Evolutionary conservation across 2,113 vertebrate species (phyloP), one percentile per base, ranked within the genome.

Genomic region (Otus sunia): DNA sequence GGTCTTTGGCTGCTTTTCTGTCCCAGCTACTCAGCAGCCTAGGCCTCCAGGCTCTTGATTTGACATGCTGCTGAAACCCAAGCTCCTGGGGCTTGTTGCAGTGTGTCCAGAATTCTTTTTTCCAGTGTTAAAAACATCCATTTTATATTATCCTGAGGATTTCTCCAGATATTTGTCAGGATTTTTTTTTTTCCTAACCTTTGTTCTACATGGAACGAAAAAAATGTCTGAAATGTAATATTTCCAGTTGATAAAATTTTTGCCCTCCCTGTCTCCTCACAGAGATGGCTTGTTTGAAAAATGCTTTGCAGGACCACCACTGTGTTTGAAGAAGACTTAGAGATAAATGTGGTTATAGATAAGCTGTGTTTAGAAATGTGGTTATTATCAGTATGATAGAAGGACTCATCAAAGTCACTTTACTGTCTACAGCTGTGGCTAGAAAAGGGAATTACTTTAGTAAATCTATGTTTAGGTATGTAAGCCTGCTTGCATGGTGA

Each of bases 271-370:
- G 52, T 80, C 60, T 88, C 68, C 55, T 93, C 60, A 27, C 34
- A 64, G 68, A 77, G 45, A 30, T 77, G 52, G 34, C 74, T 91
- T 68, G 72, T 83, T 96, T 95, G 92, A 93, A 69, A 81, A 91
- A 84, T 64, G 27, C 43, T 86, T 86, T 91, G 59, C 68, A 89
- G 76, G 83, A 96, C 83, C 72, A 93, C 82, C 50, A 4, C 74
- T 85, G 53, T 78, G 41, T 93, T 53, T 74, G 59, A 26, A 63
- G 72, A 90, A 59, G 74, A 34, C 4, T 21, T 76, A 7, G 60
- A 95, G 86, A 96, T 94, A 93, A 95, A 95, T 37, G 59, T 67
- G 26, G 81, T 67, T 84, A 19, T 34, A 95, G 90, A 95, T 95
- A 96, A 95, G 23, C 23, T 34, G 50, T 75, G 64, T 71, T 91